Evolutionary conservation across 2,888 invertebrate genomes (phyloP), one percentile per base, ranked within the genome.

Genomic region (Morpho deidamia): DNA sequence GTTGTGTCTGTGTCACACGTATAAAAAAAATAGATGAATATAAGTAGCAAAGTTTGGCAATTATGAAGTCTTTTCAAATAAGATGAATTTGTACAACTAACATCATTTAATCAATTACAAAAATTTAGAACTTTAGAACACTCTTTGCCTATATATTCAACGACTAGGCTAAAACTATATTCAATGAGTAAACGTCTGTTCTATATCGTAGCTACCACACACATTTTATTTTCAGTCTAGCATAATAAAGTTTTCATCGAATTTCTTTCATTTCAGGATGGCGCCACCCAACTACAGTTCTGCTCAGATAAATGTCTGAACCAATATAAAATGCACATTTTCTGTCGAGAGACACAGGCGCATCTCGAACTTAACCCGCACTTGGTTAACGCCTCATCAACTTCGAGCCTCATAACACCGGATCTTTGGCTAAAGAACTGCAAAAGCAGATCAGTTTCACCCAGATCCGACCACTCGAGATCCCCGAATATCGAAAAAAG

Each of bases 261-360:
- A 33, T 12, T 48, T 41, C 48, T 55, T 60, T 56, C 52, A 11
- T 84, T 85, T 33, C 93, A 96, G 91, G 97, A 97, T 72, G 97
- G 97, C 43, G 96, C 96, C 63, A 95, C 95, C 14, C 97, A 97
- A 72, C 90, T 97, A 44, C 97, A 97, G 82, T 97, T 97, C 80
- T 95, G 93, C 81, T 96, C 96, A 44, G 96, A 97, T 80, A 97
- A 97, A 91, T 98, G 97, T 74, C 91, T 97, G 64, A 97, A 97
- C 76, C 97, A 97, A 81, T 98, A 97, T 91, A 97, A 98, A 90
- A 97, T 98, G 97, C 96, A 97, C 80, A 97, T 97, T 62, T 98
- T 98, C 85, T 97, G 97, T 83, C 93, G 95, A 48, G 97, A 97
- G 85, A 97, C 97, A 7, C 95, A 96, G 76, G 97, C 97, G 7